Percentiles rank a stretch among this genome's conserved stretches.
phyloP scores from a whole-genome alignment of 1,140 invertebrate genomes.

The Caligus rogercresseyi region DNA sequence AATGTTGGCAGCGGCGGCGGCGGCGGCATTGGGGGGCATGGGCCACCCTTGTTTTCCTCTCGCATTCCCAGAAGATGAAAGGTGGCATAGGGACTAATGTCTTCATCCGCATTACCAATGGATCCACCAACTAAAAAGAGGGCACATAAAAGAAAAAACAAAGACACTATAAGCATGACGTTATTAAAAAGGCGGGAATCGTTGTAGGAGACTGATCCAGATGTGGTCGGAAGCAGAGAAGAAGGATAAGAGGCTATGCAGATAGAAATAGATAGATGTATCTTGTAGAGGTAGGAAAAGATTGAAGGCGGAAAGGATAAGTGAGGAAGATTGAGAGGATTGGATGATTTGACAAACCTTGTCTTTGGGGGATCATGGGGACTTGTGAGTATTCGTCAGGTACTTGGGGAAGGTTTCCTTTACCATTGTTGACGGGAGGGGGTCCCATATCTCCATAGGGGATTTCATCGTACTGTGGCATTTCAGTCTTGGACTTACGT shows the following conservation, averaged over 20 bases:
- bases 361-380: conserved; percentile 14
- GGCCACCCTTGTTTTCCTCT: conserved; percentile 71
- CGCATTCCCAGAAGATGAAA: conserved; percentile 83
- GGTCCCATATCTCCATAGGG: conserved; percentile 19
- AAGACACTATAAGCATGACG: background rate
- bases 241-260: too few relatives aligned
- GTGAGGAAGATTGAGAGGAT: background rate
- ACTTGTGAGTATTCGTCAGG: conserved; percentile 18
- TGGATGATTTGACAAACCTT: conserved; percentile 8
- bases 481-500: background rate
- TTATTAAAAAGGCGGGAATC: too few relatives aligned
- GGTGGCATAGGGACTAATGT: conserved; percentile 81
- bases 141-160: background rate
- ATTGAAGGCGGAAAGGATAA: background rate
- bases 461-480: conserved; percentile 16
- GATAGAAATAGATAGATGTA: too few relatives aligned
- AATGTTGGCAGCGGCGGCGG: conserved; percentile 41
- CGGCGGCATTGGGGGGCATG: conserved; percentile 44
- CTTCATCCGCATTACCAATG: conserved; percentile 59
- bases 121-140: conserved; percentile 12
- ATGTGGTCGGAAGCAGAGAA: background rate
- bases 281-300: background rate
- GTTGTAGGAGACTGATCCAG: background rate
- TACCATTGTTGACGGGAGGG: conserved; percentile 2
- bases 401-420: conserved; percentile 14